Conservation (phyloP, 2,797 vertebrate species). For the Lophius americanus region DNA sequence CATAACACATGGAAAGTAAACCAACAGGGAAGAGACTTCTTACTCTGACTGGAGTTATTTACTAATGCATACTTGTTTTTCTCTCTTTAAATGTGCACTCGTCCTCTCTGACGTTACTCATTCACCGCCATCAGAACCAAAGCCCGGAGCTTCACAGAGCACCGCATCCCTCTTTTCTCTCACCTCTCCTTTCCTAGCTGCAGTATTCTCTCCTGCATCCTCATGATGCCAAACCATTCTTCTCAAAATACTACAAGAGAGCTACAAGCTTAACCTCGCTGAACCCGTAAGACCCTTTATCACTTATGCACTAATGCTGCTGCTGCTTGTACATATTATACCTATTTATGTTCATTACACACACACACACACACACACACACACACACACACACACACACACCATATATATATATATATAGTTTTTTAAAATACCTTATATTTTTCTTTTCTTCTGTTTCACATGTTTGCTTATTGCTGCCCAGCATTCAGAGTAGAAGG, state of each 20-base stretch:
- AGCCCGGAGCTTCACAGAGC: not conserved
- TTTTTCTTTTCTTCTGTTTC: too few relatives aligned
- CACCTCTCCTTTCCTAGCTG: not conserved
- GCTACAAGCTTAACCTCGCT: not conserved
- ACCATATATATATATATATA: too few relatives aligned
- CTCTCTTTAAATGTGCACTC: slow-evolving; percentile 3
- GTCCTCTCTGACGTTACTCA: slow-evolving; percentile 3
- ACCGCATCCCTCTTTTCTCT: not conserved
- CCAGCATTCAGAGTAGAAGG: too few relatives aligned
- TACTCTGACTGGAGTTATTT: not conserved
- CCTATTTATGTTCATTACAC: too few relatives aligned
- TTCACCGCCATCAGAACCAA: not conserved
- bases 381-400: too few relatives aligned
- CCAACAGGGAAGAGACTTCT: not conserved
- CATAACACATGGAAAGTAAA: not conserved
- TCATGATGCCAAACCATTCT: not conserved
- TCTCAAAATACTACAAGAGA: not conserved
- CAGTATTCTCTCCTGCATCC: not conserved
- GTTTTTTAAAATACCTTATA: too few relatives aligned
- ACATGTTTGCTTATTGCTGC: too few relatives aligned
- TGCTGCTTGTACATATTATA: too few relatives aligned
- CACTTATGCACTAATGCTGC: too few relatives aligned
- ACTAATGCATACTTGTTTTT: not conserved
- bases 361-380: too few relatives aligned
- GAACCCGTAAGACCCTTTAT: too few relatives aligned